Percentiles rank a stretch among this genome's conserved stretches.
phyloP scores from a whole-genome alignment of 2,888 invertebrate species.

The Teinopalpus imperialis region DNA sequence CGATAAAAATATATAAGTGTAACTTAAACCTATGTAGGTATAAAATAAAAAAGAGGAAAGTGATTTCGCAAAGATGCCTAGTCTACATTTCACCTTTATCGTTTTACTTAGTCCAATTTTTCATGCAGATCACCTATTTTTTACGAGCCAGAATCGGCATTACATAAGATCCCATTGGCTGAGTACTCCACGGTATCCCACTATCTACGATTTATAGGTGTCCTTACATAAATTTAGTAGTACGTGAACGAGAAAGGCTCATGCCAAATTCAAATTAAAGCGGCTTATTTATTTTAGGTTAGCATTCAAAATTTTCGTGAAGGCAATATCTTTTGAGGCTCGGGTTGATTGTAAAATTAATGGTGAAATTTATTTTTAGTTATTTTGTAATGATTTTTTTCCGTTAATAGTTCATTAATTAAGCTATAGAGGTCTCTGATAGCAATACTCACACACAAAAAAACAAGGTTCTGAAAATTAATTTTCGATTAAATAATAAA shows the following conservation, averaged over 20 bases:
- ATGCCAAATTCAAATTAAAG: constrained; percentile 10
- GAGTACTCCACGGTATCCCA: constrained; percentile 22
- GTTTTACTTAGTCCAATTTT: constrained; percentile 24
- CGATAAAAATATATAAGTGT: too few species aligned
- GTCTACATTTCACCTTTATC: constrained; percentile 23
- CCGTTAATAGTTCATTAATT: too few species aligned
- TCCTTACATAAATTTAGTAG: constrained; percentile 25
- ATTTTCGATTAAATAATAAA: too few species aligned
- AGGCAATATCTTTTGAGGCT: too few species aligned
- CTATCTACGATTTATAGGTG: constrained; percentile 24
- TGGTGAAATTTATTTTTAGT: too few species aligned
- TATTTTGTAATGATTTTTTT: too few species aligned
- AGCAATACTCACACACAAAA: too few species aligned
- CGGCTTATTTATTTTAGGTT: constrained; percentile 12
- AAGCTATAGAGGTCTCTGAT: too few species aligned
- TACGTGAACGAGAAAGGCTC: constrained; percentile 17
- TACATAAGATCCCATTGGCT: constrained; percentile 23
- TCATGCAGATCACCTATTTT: constrained; percentile 25
- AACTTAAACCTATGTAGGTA: background rate
- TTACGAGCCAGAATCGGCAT: constrained; percentile 24
- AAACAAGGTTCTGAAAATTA: too few species aligned
- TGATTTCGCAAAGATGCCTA: constrained; percentile 6
- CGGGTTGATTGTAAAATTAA: too few species aligned
- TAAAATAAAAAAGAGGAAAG: constrained; percentile 2
- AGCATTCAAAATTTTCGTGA: too few species aligned